phyloP scores from a whole-genome alignment of 2,888 invertebrate species.

The Chloromyia formosa region DNA sequence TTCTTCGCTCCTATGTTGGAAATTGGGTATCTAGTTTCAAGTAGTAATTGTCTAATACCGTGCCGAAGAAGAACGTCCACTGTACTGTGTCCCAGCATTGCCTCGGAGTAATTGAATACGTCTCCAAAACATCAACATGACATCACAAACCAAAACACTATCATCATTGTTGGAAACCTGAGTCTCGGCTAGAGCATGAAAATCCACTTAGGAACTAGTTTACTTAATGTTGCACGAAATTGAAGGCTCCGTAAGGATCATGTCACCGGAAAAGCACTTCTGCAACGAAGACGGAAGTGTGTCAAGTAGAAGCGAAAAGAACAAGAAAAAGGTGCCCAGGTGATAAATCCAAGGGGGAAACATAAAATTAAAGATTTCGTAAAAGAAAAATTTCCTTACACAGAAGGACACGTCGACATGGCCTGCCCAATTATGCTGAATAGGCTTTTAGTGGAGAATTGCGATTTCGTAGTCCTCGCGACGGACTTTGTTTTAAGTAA shows the following conservation, averaged over 20 bases:
- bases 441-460: no score
- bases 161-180: neutral
- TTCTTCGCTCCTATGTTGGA: no score
- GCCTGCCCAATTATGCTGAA: no score
- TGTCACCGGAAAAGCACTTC: neutral
- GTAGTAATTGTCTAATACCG: no score
- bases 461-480: no score
- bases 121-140: neutral
- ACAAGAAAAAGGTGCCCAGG: neutral
- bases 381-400: no score
- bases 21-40: no score
- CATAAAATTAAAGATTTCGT: neutral
- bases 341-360: neutral
- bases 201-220: slow-evolving; percentile 22
- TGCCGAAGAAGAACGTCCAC: neutral
- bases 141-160: neutral
- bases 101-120: neutral
- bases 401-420: no score
- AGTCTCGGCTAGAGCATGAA: neutral
- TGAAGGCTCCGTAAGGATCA: neutral
- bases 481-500: neutral
- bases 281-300: neutral
- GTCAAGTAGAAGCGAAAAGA: neutral
- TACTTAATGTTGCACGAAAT: slow-evolving; percentile 28
- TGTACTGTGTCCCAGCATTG: neutral